phyloP scores from a whole-genome alignment of 35 echinoderm and acorn worm species.

The Strongylocentrotus purpuratus region DNA sequence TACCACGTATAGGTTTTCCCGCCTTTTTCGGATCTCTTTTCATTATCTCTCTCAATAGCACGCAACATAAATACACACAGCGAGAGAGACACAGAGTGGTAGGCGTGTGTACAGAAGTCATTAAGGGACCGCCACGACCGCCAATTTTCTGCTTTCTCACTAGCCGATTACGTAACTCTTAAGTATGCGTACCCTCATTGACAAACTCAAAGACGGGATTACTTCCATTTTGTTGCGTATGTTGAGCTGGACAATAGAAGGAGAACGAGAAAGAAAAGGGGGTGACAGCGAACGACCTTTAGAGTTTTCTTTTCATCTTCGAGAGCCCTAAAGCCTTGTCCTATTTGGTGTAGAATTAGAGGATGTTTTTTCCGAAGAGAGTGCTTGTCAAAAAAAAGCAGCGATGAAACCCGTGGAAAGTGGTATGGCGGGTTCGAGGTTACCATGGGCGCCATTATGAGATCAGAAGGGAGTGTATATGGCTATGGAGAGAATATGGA shows the following conservation, averaged over 20 bases:
- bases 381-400: not conserved
- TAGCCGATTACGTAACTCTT: not conserved
- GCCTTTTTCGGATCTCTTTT: not conserved
- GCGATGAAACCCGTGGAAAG: not conserved
- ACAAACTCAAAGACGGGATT: conserved; percentile 1
- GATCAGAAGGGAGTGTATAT: not conserved
- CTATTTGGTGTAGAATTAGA: not conserved
- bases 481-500: not conserved
- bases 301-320: not conserved
- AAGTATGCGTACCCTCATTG: not conserved
- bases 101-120: not conserved
- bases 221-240: not conserved
- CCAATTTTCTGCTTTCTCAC: not conserved
- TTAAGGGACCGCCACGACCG: not conserved
- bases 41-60: not conserved
- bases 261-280: not conserved
- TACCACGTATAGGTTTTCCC: not conserved
- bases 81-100: not conserved
- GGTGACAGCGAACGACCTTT: not conserved
- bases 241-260: not conserved
- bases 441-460: not conserved
- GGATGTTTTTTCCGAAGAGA: not conserved
- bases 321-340: not conserved
- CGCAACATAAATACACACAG: not conserved
- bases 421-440: not conserved